Base-by-base conservation (phyloP, 2,797 vertebrate genomes). In the Protosalanx chinensis region DNA sequence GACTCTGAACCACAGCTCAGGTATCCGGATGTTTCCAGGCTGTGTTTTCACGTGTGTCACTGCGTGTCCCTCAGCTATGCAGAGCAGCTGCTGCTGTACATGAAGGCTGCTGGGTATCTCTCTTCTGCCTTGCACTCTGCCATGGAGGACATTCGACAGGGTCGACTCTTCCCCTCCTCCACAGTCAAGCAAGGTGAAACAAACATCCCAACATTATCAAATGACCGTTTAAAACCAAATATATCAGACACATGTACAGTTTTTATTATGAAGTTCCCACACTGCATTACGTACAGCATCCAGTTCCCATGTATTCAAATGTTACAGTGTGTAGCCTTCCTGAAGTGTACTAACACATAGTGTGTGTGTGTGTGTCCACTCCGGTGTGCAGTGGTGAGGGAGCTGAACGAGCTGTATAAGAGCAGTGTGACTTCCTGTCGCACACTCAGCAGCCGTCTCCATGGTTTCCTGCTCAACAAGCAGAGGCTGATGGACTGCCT, bases 401-500 rank as follows among this genome's bases (percentile, higher is more conserved):
- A 93, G 85, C 88, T 99, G 77, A 99, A 98, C 0, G 95, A 96
- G 69, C 86, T 95, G 60, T 99, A 99, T 78, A 99, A 98, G 88
- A 91, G 87, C 76, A 96, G 98, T 0, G 96, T 99, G 13, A 91
- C 90, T 0, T 92, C 88, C 78, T 99, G 97, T 78, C 96, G 95
- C 79, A 91, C 93, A 82, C 94, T 99, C 85, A 98, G 90, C 75
- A 65, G 91, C 75, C 93, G 92, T 41, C 93, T 99, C 64, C 95
- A 96, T 88, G 91, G 92, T 61, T 99, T 98, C 91, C 92, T 99
- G 78, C 76, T 94, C 72, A 94, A 96, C 88, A 99, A 99, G 79
- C 98, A 98, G 90, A 95, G 94, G 72, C 94, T 99, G 41, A 97
- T 98, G 91, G 96, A 98, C 81, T 92, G 94, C 33, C 94, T 98